Evolutionary conservation across 2,888 invertebrate species (phyloP).

Genomic region (Hoplodrina blanda): DNA sequence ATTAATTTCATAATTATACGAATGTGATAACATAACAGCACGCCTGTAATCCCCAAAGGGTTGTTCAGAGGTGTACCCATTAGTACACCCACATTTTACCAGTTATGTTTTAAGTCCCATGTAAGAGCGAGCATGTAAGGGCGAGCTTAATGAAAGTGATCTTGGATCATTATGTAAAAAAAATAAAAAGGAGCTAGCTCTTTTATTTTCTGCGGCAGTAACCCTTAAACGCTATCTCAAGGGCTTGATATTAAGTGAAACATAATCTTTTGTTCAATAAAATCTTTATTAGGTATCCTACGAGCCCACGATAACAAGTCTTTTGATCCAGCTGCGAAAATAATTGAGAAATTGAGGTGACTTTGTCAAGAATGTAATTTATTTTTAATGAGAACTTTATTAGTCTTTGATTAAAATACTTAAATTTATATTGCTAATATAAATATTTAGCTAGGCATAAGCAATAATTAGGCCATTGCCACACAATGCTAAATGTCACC

Average conservation of each 20-base stretch:
- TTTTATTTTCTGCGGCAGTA: not conserved
- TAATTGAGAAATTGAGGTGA: constrained; percentile 17
- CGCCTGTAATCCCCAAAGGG: no score
- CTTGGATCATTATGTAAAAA: no score
- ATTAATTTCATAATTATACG: no score
- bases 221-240: not conserved
- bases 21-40: no score
- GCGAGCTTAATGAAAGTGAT: no score
- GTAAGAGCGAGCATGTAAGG: no score
- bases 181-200: no score
- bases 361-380: constrained; percentile 27
- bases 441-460: not conserved
- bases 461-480: not conserved
- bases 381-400: constrained; percentile 20
- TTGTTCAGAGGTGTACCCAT: no score
- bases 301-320: not conserved
- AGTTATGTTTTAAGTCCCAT: no score
- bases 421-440: constrained; percentile 3
- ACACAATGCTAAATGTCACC: constrained; percentile 5
- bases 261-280: constrained; percentile 2
- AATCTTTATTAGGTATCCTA: not conserved
- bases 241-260: not conserved
- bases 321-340: not conserved
- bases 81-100: no score
- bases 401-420: constrained; percentile 13